Conservation (phyloP, 2,888 invertebrate genomes). For the Isotomurus palustris region DNA sequence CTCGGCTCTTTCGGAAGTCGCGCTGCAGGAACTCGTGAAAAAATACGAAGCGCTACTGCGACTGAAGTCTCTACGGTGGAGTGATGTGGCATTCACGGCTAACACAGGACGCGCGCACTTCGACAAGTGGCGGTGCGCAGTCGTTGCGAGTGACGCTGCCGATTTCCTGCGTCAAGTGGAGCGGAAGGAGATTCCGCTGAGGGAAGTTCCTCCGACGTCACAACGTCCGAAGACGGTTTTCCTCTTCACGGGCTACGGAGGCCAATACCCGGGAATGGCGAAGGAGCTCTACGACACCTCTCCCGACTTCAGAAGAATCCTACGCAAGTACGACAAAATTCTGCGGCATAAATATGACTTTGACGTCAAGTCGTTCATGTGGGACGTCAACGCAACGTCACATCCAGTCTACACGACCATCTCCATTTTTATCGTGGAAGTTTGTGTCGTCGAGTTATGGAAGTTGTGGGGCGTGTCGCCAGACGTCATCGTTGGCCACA, state of each 20-base stretch:
- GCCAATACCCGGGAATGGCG: constrained; percentile 14
- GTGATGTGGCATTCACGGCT: neutral
- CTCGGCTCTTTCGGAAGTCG: constrained; percentile 3
- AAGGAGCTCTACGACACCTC: constrained; percentile 5
- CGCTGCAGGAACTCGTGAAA: neutral
- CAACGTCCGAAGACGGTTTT: constrained; percentile 6
- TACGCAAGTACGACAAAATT: neutral
- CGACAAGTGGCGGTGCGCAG: neutral
- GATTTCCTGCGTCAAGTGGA: neutral
- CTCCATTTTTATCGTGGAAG: constrained; percentile 20
- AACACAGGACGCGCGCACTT: neutral
- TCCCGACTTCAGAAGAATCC: constrained; percentile 5
- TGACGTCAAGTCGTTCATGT: neutral
- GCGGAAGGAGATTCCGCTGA: neutral
- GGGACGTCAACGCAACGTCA: neutral
- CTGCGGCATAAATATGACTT: constrained; percentile 6
- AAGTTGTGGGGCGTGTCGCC: constrained; percentile 15
- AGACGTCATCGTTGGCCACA: constrained; percentile 21
- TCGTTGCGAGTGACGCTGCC: neutral
- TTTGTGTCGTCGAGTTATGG: constrained; percentile 12
- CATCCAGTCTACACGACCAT: constrained; percentile 14
- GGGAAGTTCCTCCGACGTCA: neutral
- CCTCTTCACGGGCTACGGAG: constrained; percentile 14
- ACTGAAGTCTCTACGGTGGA: too few species aligned
- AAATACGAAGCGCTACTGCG: neutral